Conservation (phyloP, 1,140 invertebrate genomes). For the Orchesella cincta region DNA sequence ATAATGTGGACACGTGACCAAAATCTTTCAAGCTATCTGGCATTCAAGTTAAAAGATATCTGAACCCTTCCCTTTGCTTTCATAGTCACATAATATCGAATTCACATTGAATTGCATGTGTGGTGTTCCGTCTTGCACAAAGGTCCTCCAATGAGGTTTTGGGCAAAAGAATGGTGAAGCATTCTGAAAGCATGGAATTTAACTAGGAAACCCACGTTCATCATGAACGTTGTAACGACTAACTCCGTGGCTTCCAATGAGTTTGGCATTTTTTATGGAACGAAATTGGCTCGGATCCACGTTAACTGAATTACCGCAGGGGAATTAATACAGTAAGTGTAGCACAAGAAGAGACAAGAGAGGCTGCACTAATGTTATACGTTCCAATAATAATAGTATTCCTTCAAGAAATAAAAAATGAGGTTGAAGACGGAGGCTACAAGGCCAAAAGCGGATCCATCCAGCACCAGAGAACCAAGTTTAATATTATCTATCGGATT, state of each 20-base stretch:
- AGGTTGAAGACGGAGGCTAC: neutral
- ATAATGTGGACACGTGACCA: too few relatives aligned
- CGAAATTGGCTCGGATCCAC: slow-evolving; percentile 33
- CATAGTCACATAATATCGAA: neutral
- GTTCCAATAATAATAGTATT: neutral
- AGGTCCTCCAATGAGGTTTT: too few relatives aligned
- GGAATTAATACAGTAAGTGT: slow-evolving; percentile 41
- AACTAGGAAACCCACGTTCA: too few relatives aligned
- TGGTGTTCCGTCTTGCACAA: neutral
- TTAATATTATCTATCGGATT: slow-evolving; percentile 2
- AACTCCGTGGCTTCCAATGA: neutral
- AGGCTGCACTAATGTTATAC: neutral
- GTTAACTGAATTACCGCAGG: slow-evolving; percentile 47
- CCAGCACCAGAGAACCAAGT: too few relatives aligned
- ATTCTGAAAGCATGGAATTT: too few relatives aligned
- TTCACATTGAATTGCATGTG: neutral
- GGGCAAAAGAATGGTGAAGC: too few relatives aligned
- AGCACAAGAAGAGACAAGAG: neutral
- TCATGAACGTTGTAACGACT: too few relatives aligned
- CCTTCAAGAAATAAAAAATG: neutral
- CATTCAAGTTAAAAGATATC: too few relatives aligned
- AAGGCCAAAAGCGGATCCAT: neutral
- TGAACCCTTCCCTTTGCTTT: too few relatives aligned
- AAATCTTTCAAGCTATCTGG: too few relatives aligned
- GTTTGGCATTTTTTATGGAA: neutral